phyloP scores from a whole-genome alignment of 2,797 vertebrate genomes.

The Stomatorhinus walkeri region DNA sequence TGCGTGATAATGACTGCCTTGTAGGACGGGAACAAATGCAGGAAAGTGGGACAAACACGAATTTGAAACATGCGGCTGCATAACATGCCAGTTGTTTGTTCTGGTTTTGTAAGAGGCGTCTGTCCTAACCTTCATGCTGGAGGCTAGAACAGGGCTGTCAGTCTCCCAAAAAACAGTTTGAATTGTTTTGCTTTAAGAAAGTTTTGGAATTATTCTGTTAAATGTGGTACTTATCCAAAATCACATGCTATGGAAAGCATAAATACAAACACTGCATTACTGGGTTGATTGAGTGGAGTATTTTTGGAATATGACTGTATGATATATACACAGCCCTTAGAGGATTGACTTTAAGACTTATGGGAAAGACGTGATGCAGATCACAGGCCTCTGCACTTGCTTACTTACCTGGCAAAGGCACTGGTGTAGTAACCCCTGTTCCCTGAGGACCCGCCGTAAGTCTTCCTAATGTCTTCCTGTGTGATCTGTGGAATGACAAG shows the following conservation, averaged over 20 bases:
- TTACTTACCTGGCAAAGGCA: constrained; percentile 90
- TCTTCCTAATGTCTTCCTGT: constrained; percentile 97
- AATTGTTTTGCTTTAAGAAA: neutral
- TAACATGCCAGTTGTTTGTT: neutral
- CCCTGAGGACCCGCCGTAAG: constrained; percentile 90
- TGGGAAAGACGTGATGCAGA: neutral
- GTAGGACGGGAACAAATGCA: neutral
- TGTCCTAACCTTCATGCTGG: neutral
- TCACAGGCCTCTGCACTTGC: neutral
- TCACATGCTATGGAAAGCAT: neutral
- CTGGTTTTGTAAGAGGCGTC: neutral
- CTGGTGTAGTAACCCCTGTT: constrained; percentile 96
- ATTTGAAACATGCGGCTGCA: neutral
- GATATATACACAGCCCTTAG: neutral
- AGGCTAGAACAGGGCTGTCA: neutral
- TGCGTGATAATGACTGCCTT: constrained; percentile 19
- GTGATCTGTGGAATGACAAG: constrained; percentile 72
- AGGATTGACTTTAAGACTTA: neutral
- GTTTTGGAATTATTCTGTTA: neutral
- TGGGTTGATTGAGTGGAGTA: neutral
- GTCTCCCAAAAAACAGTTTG: neutral
- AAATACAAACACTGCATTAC: neutral
- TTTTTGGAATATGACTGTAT: neutral
- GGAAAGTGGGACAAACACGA: neutral
- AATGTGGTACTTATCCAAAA: neutral